Evolutionary conservation across 2,888 invertebrate genomes (phyloP), one percentile per base, ranked within the genome.

Genomic region (Clitarchus hookeri): DNA sequence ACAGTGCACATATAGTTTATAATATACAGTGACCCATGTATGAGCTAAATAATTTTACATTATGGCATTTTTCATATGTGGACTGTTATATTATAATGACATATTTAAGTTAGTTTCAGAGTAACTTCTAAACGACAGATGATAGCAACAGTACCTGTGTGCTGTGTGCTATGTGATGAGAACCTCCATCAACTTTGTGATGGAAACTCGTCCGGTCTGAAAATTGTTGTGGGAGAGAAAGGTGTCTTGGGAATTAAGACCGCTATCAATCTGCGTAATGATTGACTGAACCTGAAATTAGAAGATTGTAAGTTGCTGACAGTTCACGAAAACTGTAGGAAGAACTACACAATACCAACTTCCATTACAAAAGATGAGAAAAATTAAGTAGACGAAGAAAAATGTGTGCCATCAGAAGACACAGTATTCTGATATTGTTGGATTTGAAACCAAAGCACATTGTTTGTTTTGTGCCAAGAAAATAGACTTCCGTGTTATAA

Each of bases 381-480:
- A 79, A 79, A 19, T 79, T n/a, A n/a, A 79, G 79, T n/a, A 4
- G 25, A 12, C 25, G 23, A 79, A 27, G n/a, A 79, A 79, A 27
- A n/a, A 79, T 79, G 48, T 48, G 0, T 48, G 48, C 48, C 48
- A 16, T 79, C 23, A 79, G 9, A 12, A 79, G 11, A 79, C 79
- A 79, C 25, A 0, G 25, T 79, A 12, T 79, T 79, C 79, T 79
- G 25, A n/a, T 79, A 16, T 48, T 48, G 13, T 79, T 79, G 79
- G 13, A 79, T 77, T 79, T n/a, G 79, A n/a, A 0, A 79, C 79
- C n/a, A 79, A 27, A 79, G n/a, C 9, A 3, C n/a, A 79, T 79
- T n/a, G 79, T n/a, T 79, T 79, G 79, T 79, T 79, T 79, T 79
- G 79, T 79, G 77, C 77, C 77, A 77, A 9, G 77, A 12, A 77